Conservation (phyloP, 1,140 invertebrate genomes). For the Drosophila elegans region DNA sequence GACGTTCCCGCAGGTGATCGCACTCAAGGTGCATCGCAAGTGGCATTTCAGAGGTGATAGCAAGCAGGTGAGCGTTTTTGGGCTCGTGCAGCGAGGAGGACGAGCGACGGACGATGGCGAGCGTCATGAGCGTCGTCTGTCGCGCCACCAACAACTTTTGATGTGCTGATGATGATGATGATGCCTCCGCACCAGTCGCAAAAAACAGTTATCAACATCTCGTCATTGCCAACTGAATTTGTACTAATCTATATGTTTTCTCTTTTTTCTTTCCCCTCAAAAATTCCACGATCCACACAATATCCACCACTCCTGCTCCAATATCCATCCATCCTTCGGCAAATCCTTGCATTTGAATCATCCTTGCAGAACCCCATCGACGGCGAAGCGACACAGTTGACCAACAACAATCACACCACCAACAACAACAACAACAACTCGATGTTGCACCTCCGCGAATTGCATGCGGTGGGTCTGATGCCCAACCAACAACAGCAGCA, state of each 20-base stretch:
- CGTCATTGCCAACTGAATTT: constrained; percentile 14
- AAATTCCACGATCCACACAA: too few relatives aligned
- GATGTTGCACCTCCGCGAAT: constrained; percentile 75
- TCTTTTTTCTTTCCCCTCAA: constrained; percentile 1
- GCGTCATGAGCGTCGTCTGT: constrained; percentile 13
- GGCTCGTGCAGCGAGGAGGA: constrained; percentile 84
- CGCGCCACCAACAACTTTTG: constrained; percentile 31
- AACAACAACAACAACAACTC: constrained; percentile 73
- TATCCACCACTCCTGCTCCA: not conserved
- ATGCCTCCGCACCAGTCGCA: constrained; percentile 84
- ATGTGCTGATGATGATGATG: constrained; percentile 50
- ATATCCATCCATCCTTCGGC: not conserved
- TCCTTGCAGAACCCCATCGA: constrained; percentile 72
- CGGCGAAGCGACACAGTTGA: constrained; percentile 77
- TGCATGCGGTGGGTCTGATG: constrained; percentile 84
- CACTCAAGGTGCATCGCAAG: constrained; percentile 85
- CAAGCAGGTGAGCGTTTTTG: constrained; percentile 85
- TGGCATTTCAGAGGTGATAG: constrained; percentile 85
- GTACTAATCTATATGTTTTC: constrained; percentile 36
- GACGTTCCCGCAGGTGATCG: constrained; percentile 83
- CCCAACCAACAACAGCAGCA: constrained; percentile 66
- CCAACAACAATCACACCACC: constrained; percentile 61
- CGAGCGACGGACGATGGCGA: constrained; percentile 16
- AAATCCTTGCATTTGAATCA: not conserved
- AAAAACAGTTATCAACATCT: constrained; percentile 72